Evolutionary conservation across 2,888 invertebrate species (phyloP).

Genomic region (Zelleria hepariella): DNA sequence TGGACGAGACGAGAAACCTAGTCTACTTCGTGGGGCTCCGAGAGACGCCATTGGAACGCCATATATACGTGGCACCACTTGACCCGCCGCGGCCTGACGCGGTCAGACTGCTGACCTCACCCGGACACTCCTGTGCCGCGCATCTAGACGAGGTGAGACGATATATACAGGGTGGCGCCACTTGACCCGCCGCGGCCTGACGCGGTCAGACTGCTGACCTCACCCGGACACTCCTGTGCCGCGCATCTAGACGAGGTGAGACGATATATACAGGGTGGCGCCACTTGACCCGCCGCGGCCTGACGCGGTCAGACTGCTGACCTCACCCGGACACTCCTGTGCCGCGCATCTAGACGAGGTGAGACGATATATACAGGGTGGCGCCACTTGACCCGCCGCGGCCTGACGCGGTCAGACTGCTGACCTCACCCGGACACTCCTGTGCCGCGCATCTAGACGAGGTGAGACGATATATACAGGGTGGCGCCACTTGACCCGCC

Average conservation of each 20-base stretch:
- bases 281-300: constrained; percentile 74
- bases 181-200: constrained; percentile 73
- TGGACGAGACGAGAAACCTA: constrained; percentile 82
- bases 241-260: constrained; percentile 84
- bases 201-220: constrained; percentile 82
- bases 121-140: constrained; percentile 88
- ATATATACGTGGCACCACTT: constrained; percentile 88
- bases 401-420: constrained; percentile 80
- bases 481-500: constrained; percentile 76
- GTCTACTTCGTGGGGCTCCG: constrained; percentile 93
- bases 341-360: constrained; percentile 85
- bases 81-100: constrained; percentile 74
- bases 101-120: constrained; percentile 82
- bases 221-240: constrained; percentile 87
- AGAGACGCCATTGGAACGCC: constrained; percentile 93
- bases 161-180: constrained; percentile 74
- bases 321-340: constrained; percentile 88
- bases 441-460: constrained; percentile 87
- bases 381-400: constrained; percentile 74
- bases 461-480: constrained; percentile 50
- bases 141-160: constrained; percentile 80
- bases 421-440: constrained; percentile 88
- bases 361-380: constrained; percentile 49
- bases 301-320: constrained; percentile 81
- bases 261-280: constrained; percentile 67